These are phyloP conservation scores for Darevskia mixta DNA, from an alignment of 2,797 vertebrate genomes.

Conservation along the genomic window DNA sequence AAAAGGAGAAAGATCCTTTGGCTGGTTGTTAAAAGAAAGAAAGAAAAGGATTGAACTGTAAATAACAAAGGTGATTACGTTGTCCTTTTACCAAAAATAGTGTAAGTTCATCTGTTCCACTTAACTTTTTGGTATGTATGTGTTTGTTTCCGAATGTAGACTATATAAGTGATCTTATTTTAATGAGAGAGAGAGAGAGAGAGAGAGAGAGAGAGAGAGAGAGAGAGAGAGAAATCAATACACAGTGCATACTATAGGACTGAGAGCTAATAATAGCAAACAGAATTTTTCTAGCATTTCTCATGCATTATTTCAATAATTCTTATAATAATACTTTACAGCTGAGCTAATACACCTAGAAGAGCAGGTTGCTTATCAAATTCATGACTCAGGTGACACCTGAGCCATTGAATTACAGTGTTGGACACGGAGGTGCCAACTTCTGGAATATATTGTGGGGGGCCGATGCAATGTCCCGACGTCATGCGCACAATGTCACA, in stretches of 20 bases:
- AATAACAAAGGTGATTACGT: conserved; percentile 16
- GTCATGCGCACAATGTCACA: no score
- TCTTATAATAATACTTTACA: neutral
- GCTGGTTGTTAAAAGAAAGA: neutral
- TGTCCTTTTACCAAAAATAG: neutral
- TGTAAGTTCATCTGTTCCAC: neutral
- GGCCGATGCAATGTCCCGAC: no score
- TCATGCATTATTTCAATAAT: neutral
- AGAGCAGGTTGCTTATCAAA: neutral
- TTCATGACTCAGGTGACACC: neutral
- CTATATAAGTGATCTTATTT: neutral
- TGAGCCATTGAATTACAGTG: neutral
- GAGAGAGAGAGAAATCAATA: neutral
- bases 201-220: no score
- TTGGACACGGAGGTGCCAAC: neutral
- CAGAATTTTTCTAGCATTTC: neutral
- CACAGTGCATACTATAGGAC: neutral
- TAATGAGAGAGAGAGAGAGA: neutral
- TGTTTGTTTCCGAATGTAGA: neutral
- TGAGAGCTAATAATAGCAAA: no score
- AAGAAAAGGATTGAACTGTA: neutral
- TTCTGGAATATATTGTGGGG: no score
- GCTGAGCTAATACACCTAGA: neutral
- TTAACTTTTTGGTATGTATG: neutral
- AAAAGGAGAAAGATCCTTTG: conserved; percentile 3